Evolutionary conservation across 92 coral and sea anemone genomes (phyloP), one percentile per base, ranked within the genome.

Genomic region (Epizoanthus ramosus): DNA sequence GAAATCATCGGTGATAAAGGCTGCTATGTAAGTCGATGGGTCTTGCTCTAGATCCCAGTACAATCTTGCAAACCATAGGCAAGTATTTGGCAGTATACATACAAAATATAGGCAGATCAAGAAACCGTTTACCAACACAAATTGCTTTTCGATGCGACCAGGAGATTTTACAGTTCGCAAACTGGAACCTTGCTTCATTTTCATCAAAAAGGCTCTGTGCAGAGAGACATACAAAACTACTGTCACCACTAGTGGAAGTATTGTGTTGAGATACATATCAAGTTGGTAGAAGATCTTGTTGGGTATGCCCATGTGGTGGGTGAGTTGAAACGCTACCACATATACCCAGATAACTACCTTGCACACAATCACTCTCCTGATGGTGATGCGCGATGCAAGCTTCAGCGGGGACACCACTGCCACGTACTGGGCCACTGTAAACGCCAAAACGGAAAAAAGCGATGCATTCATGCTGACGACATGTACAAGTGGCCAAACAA

Each of bases 221-320:
- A 58, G 80, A 25, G 23, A 52, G 28, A 58, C 33, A 19, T 75
- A 75, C 31, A 75, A 35, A 57, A 23, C 7, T 33, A 75, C 19
- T 15, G 68, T 75, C 31, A 75, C 28, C 12, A 58, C 47, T 75
- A 75, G n/a, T 53, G 57, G 31, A 17, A 75, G 60, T 4, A 75
- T 57, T 8, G 80, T 75, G 80, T 75, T 75, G 19, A 75, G 60
- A 37, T 75, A 75, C 50, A 75, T 58, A 14, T 75, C 80, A 14
- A 75, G 19, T 15, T 75, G 67, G 80, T 75, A 75, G 80, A 75
- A 75, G 37, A 75, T 37, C 80, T 75, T 58, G 68, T 33, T 31
- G 8, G 67, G 67, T 66, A 75, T 8, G 21, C 80, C 80, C 67
- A 58, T 18, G 8, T 75, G 80, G 35, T 57, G 60, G 10, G 67